Base-by-base conservation (phyloP, 2,888 invertebrate species). In the Mycogona germanica region DNA sequence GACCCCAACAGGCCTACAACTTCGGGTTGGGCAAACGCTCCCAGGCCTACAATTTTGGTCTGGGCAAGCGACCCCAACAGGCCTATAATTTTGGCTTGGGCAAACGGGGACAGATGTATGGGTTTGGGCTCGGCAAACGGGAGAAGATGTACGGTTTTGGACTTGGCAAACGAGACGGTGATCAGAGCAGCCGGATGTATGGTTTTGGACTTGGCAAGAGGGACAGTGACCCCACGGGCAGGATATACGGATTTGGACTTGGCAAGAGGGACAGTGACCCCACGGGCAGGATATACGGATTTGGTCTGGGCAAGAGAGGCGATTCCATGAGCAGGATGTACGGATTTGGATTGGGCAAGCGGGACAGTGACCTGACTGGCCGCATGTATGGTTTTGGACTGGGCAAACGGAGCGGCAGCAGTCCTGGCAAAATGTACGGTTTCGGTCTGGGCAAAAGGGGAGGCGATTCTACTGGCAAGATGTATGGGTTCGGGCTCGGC, bases 161-260 rank as follows among this genome's bases (percentile, higher is more conserved):
- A 5, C n/a, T 45, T 7, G 45, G 45, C 6, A 45, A 45, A 45
- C 21, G 45, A 26, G 23, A 6, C 6, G 6, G 19, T 28, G 23
- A 9, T 12, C 19, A 17, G 12, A 17, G 12, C 12, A 14, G 12
- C 9, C 41, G 19, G 28, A 29, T 29, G 29, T 51, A 51, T 23
- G 42, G 23, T 29, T 51, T 51, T 23, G 52, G 52, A 4, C 52
- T 52, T 14, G 52, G 52, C 2, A 52, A 52, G 17, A 30, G 52
- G 14, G 26, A 45, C 9, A 32, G 23, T 23, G 32, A 28, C 23
- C 12, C 14, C 19, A 12, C 9, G 42, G 42, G 42, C 9, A 17
- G 19, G 17, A 12, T n/a, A n/a, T 44, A 52, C 37, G 26, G 32
- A 17, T 52, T 45, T n/a, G 51, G 51, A 3, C n/a, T 52, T 9